Evolutionary conservation across 2,888 invertebrate species (phyloP), one percentile per base, ranked within the genome.

Genomic region (Sarcophaga variegata): DNA sequence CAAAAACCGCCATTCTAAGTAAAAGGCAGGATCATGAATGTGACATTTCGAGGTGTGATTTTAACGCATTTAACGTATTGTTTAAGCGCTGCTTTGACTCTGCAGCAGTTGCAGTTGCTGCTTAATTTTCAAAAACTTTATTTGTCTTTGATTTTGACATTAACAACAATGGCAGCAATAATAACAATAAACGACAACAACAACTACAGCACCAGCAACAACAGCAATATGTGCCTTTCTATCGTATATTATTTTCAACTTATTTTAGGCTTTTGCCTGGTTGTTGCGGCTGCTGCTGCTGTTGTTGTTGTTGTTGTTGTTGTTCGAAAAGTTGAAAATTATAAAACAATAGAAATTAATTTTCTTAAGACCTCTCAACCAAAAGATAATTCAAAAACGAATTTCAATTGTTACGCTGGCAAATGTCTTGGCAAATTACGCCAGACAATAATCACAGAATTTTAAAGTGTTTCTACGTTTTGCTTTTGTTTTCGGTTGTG

Each of bases 41-140:
- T 87, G 87, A 84, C 87, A 84, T 79, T 79, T 79, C 75, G 83
- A 81, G 87, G 87, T 81, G 81, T 87, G 79, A 87, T 79, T 81
- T 84, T 72, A 81, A 76, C 78, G 80, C 81, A 84, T 54, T 84
- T 84, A 25, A 25, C 25, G 79, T 83, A 59, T 80, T 79, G n/a
- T 74, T 75, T 78, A 20, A 27, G 12, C 27, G 47, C 11, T 70
- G 75, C 37, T 76, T 22, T 71, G 20, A 14, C 37, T 63, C 22
- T 49, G 75, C 63, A 37, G 54, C 54, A 14, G 17, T 54, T 12
- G 54, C 54, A 12, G 17, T 17, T 14, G 17, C 17, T 14, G 54
- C 54, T 54, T 17, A 17, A 14, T 54, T 54, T 17, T 17, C 2
- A 54, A 54, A 54, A 54, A 54, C 17, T 54, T 80, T 85, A 74